Conservation (phyloP, 2,888 invertebrate species). For the Oscheius sp. region DNA sequence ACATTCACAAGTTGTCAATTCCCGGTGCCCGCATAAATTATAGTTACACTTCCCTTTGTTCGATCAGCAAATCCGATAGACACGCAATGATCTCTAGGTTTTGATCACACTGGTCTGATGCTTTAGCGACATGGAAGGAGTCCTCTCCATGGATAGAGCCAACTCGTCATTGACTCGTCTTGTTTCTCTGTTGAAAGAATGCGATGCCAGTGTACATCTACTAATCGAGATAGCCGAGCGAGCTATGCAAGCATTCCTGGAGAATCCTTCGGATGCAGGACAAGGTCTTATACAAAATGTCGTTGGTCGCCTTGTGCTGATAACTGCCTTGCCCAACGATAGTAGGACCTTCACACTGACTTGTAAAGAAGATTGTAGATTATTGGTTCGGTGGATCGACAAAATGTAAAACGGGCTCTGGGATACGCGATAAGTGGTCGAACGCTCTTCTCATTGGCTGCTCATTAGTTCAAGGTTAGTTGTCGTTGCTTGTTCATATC, state of each 20-base stretch:
- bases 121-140: too few species aligned
- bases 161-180: too few species aligned
- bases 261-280: background rate
- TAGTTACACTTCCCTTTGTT: too few species aligned
- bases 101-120: too few species aligned
- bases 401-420: background rate
- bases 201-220: too few species aligned
- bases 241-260: background rate
- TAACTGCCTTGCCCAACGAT: background rate
- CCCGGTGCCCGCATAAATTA: slow-evolving; percentile 33
- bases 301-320: background rate
- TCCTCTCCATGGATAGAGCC: too few species aligned
- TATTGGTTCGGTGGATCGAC: slow-evolving; percentile 20
- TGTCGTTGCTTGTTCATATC: background rate
- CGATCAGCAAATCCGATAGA: too few species aligned
- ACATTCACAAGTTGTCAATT: slow-evolving; percentile 32
- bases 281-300: background rate
- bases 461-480: slow-evolving; percentile 1
- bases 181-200: too few species aligned
- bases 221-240: too few species aligned
- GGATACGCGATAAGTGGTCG: slow-evolving; percentile 7
- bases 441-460: slow-evolving; percentile 12
- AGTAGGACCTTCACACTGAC: background rate
- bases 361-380: background rate
- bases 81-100: too few species aligned